A percentile compares a stretch with the other conserved stretches of the same genome.
These are phyloP conservation scores for Tachycineta bicolor DNA, from an alignment of 2,113 vertebrate genomes.

Conservation along the genomic window DNA sequence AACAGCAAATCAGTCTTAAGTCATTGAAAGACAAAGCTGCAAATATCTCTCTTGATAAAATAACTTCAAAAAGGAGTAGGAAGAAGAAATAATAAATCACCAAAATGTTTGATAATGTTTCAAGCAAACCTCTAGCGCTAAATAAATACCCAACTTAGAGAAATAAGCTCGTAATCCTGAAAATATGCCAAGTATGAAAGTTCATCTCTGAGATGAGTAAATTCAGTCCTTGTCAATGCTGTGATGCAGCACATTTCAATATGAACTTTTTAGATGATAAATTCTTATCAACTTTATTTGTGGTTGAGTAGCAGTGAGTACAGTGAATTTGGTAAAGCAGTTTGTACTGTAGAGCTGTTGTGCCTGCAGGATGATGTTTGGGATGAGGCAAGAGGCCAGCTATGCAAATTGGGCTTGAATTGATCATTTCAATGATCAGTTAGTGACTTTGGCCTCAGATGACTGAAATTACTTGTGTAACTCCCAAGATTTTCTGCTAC, in stretches of 20 bases:
- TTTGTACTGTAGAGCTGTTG: neutral
- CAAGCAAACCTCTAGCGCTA: neutral
- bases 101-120: neutral
- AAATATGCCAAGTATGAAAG: neutral
- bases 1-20: neutral
- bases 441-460: neutral
- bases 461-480: neutral
- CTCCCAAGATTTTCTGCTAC: neutral
- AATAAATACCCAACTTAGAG: neutral
- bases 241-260: neutral
- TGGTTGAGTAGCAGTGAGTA: neutral
- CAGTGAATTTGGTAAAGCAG: neutral
- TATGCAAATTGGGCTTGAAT: neutral
- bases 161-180: neutral
- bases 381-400: neutral
- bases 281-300: neutral
- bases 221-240: neutral
- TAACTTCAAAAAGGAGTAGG: neutral
- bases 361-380: neutral
- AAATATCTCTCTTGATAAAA: neutral
- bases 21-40: neutral
- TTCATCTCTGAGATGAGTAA: neutral
- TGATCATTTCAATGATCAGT: neutral
- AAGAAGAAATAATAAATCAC: neutral
- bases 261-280: neutral